Conservation (phyloP, 2,113 vertebrate species). For the Actenoides hombroni region DNA sequence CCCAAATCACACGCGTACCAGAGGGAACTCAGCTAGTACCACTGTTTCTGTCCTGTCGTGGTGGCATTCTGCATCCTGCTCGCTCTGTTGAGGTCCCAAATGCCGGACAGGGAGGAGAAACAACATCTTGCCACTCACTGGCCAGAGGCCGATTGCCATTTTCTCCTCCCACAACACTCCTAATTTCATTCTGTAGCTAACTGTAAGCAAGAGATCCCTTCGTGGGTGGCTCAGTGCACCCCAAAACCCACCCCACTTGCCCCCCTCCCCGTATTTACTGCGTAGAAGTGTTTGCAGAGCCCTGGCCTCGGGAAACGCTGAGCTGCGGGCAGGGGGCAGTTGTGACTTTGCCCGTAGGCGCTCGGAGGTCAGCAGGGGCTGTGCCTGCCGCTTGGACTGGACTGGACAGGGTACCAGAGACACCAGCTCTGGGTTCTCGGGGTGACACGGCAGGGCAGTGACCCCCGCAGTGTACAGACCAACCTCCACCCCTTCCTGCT, state of each 20-base stretch:
- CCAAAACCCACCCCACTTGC: too few species aligned
- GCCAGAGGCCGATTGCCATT: neutral
- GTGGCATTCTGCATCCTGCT: neutral
- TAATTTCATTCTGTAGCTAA: accelerated
- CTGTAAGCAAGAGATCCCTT: neutral
- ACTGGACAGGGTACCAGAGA: neutral
- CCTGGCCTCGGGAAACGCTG: neutral
- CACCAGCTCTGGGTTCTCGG: neutral
- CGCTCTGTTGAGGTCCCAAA: accelerated
- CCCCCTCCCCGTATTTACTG: neutral
- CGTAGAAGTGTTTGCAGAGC: neutral
- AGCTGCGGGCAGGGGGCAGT: neutral
- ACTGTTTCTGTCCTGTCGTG: accelerated
- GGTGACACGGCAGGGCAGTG: too few species aligned
- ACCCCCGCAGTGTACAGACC: neutral
- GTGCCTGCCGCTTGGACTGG: neutral
- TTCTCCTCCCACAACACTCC: neutral
- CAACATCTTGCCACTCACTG: accelerated
- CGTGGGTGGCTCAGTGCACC: neutral
- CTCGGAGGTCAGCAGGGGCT: neutral
- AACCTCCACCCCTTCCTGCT: neutral
- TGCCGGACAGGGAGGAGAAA: neutral
- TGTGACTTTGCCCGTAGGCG: accelerated
- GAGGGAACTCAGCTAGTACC: neutral
- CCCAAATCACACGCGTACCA: accelerated